These are phyloP conservation scores for Oncorhynchus kisutch DNA, from an alignment of 2,113 vertebrate species.

Conservation along the genomic window DNA sequence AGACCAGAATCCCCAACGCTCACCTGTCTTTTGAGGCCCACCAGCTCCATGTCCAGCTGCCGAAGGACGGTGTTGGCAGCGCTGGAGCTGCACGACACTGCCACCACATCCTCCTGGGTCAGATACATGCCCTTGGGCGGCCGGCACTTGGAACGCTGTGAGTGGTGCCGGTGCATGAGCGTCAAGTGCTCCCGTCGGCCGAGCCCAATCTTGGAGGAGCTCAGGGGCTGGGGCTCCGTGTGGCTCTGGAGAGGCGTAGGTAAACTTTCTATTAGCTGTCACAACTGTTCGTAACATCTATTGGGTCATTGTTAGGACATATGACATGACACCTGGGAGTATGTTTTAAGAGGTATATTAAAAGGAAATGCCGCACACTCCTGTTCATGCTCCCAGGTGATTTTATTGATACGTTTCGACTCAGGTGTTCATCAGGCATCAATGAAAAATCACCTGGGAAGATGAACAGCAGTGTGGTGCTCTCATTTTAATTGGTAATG, in stretches of 20 bases:
- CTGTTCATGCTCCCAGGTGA: too few species aligned
- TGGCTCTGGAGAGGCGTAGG: slow-evolving; percentile 66
- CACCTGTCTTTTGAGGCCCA: slow-evolving; percentile 98
- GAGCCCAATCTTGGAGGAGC: slow-evolving; percentile 86
- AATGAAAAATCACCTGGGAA: too few species aligned
- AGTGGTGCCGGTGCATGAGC: slow-evolving; percentile 92
- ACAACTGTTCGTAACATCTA: too few species aligned
- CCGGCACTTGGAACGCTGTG: slow-evolving; percentile 75
- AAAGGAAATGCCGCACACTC: too few species aligned
- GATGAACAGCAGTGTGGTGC: too few species aligned
- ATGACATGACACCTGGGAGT: too few species aligned
- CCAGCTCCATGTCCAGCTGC: slow-evolving; percentile 95
- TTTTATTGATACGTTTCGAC: too few species aligned
- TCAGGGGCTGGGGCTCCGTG: slow-evolving; percentile 78
- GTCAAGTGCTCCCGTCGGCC: slow-evolving; percentile 94
- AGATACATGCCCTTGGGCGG: slow-evolving; percentile 98
- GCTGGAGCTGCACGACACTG: slow-evolving; percentile 91
- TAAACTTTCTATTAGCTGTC: too few species aligned
- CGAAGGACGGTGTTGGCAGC: slow-evolving; percentile 94
- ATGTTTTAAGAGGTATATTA: too few species aligned
- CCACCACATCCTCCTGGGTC: slow-evolving; percentile 94
- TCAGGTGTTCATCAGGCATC: too few species aligned
- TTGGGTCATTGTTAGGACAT: too few species aligned
- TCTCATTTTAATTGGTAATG: too few species aligned
- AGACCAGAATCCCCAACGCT: background rate